Percentiles rank a stretch among this genome's conserved stretches.
These are phyloP conservation scores for Muscina levida DNA, from an alignment of 2,888 invertebrate species.

Conservation along the genomic window DNA sequence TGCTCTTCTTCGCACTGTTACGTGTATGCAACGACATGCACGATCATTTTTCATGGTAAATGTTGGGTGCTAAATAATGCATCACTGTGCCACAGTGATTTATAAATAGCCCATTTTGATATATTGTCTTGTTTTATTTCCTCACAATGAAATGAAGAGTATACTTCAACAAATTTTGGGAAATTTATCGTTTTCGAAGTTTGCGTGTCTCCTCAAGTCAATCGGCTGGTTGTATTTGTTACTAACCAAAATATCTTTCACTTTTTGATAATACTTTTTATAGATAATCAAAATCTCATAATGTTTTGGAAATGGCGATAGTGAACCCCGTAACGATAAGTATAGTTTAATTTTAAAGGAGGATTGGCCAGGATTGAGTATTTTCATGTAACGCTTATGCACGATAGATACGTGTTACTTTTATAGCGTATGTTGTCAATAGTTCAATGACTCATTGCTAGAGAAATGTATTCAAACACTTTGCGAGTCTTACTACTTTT, in stretches of 20 bases:
- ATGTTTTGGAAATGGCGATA: neutral
- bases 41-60: slow-evolving; percentile 63
- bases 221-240: too few species aligned
- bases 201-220: too few species aligned
- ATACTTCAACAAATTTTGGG: neutral
- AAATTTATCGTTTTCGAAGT: slow-evolving; percentile 18
- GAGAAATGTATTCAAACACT: too few species aligned
- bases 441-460: too few species aligned
- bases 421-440: too few species aligned
- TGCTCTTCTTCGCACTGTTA: slow-evolving; percentile 49
- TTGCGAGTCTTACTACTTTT: too few species aligned
- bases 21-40: slow-evolving; percentile 41
- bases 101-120: slow-evolving; percentile 63
- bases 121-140: slow-evolving; percentile 52
- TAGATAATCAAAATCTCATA: too few species aligned
- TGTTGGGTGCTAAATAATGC: slow-evolving; percentile 63
- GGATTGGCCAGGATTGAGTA: neutral
- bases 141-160: slow-evolving; percentile 17
- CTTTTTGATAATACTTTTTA: too few species aligned
- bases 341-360: neutral
- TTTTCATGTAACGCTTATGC: too few species aligned
- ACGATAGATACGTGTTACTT: too few species aligned
- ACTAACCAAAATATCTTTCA: too few species aligned
- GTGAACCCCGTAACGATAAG: neutral
- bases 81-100: slow-evolving; percentile 48